A percentile compares a stretch with the other conserved stretches of the same genome.
Conservation (phyloP, 2,797 vertebrate genomes). For the Siniperca obscura region DNA sequence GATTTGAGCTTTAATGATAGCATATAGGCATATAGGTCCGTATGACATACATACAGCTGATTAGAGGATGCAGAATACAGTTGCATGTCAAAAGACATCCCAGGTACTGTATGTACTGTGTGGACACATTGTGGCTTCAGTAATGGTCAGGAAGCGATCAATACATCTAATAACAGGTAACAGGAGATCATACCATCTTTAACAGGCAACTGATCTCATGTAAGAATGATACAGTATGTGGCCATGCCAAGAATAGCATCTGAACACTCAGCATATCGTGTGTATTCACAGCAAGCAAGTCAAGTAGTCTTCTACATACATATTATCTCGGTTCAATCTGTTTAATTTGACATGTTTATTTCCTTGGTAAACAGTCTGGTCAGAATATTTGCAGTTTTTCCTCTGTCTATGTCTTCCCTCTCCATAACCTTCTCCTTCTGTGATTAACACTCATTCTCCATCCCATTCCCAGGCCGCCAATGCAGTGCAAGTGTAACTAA, state of each 20-base stretch:
- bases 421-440: conserved; percentile 62
- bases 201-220: conserved; percentile 74
- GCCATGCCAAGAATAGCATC: conserved; percentile 45
- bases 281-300: conserved; percentile 14
- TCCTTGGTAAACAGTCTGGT: conserved; percentile 62
- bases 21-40: conserved; percentile 12
- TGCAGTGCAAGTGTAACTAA: conserved; percentile 87
- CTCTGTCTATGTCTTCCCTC: conserved; percentile 57
- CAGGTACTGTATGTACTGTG: conserved; percentile 38
- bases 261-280: conserved; percentile 49
- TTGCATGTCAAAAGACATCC: conserved; percentile 40
- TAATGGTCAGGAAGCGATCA: conserved; percentile 64
- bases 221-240: conserved; percentile 63
- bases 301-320: conserved; percentile 11
- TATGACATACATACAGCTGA: conserved; percentile 60
- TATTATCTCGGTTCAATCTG: neutral
- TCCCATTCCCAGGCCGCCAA: conserved; percentile 85
- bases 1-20: conserved; percentile 39
- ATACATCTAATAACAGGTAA: conserved; percentile 81
- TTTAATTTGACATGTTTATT: conserved; percentile 17
- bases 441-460: conserved; percentile 87
- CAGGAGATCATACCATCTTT: conserved; percentile 70
- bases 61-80: conserved; percentile 36
- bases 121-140: conserved; percentile 58
- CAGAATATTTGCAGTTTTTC: conserved; percentile 74